A percentile compares a stretch with the other conserved stretches of the same genome.
Evolutionary conservation across 2,888 invertebrate species (phyloP).

Genomic region (Patella depressa): DNA sequence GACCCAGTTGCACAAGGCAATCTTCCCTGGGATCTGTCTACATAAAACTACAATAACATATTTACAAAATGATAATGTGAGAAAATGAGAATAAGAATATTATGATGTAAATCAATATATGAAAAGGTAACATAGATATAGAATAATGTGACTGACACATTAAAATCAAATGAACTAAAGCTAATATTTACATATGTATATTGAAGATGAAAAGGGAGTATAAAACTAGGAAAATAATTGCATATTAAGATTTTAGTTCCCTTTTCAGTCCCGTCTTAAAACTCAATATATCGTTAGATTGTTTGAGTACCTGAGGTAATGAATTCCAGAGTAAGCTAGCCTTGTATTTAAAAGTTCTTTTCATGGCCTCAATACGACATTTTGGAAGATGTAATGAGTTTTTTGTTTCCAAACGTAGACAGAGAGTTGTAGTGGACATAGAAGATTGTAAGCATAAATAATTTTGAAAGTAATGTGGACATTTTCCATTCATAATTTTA

Average conservation of each 20-base stretch:
- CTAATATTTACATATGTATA: neutral
- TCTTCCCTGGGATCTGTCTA: neutral
- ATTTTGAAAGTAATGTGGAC: too few relatives aligned
- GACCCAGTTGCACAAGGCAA: too few relatives aligned
- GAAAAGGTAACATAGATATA: neutral
- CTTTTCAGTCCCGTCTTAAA: neutral
- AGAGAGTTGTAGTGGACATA: neutral
- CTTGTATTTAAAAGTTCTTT: neutral
- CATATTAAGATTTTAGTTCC: neutral
- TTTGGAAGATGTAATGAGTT: neutral
- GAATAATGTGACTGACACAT: neutral
- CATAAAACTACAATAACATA: constrained; percentile 1
- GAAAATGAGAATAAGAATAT: neutral
- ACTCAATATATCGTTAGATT: neutral
- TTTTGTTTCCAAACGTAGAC: neutral
- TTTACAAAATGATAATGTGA: neutral
- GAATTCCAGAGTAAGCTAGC: constrained; percentile 3
- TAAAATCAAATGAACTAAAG: neutral
- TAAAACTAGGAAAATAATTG: too few relatives aligned
- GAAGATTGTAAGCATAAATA: neutral
- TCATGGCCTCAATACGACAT: neutral
- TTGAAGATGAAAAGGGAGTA: neutral
- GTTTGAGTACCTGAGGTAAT: neutral
- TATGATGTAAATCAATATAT: neutral
- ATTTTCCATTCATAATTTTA: too few relatives aligned